Base-by-base conservation (phyloP, 2,888 invertebrate species). In the Xylophagus ater region DNA sequence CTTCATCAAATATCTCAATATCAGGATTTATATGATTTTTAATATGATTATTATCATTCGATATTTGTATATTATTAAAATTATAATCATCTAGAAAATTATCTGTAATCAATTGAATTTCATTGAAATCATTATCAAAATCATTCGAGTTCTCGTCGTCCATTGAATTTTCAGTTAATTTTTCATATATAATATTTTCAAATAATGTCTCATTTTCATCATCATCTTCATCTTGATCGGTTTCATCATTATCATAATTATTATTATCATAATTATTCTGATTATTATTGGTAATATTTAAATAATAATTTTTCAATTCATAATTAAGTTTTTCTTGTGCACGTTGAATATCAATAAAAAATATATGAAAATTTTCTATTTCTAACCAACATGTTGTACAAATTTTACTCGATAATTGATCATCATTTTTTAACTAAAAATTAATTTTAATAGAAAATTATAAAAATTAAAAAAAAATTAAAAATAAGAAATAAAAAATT, bases 291-390 rank as follows among this genome's bases (percentile, higher is more conserved):
- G n/a, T n/a, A n/a, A n/a, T n/a, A n/a, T n/a, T n/a, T n/a, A n/a
- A n/a, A n/a, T n/a, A n/a, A 24, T 31, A 30, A 15, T 40, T 43
- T 20, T 23, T 34, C 34, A 43, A 21, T 34, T 43, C 40, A 10
- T 29, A 33, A 4, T 30, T 20, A 4, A 43, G 14, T 14, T 30
- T 34, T 4, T 41, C 34, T 26, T 43, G 43, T 15, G 40, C 43
- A 5, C 37, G 33, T 21, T 38, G 37, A 9, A 43, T 40, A 13
- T 40, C 43, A 9, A 43, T 9, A 12, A 26, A 43, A 37, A 43
- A 43, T n/a, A 40, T 36, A 21, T 43, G 43, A 17, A 43, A 43
- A 34, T 43, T 43, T 19, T 43, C 43, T 9, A 43, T 30, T 37
- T 43, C 43, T 14, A 43, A 13, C 43, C 43, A 43, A 26, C 43